Evolutionary conservation across 92 coral and sea anemone genomes (phyloP).

Genomic region (Umimayanthus kanabou): DNA sequence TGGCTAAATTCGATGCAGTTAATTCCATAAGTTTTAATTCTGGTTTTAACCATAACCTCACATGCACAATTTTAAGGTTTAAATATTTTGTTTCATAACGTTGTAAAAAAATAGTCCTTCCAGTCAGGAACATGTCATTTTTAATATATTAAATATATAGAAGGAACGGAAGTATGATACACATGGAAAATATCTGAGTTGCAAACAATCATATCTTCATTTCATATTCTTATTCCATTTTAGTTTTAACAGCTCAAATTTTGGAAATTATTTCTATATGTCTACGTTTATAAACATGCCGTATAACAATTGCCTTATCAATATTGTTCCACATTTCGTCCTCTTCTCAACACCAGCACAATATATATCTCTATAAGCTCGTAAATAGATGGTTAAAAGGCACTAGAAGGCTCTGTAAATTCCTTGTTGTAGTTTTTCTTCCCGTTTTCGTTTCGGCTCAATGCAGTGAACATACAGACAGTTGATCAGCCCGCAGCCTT

Average conservation of each 20-base stretch:
- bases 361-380: too few species aligned
- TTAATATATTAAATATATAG: too few species aligned
- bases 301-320: not conserved
- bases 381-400: not conserved
- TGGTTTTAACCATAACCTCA: too few species aligned
- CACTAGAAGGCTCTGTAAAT: not conserved
- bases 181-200: not conserved
- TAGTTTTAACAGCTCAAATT: not conserved
- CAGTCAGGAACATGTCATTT: not conserved
- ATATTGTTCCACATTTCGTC: not conserved
- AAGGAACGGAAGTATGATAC: not conserved
- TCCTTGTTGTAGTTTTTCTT: not conserved
- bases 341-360: not conserved
- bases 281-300: not conserved
- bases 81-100: too few species aligned
- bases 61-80: too few species aligned
- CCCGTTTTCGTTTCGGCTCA: constrained; percentile 26
- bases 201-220: too few species aligned
- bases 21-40: not conserved
- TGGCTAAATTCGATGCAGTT: not conserved
- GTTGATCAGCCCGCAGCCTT: constrained; percentile 33
- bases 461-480: constrained; percentile 23
- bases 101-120: too few species aligned
- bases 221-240: not conserved
- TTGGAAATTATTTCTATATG: not conserved